phyloP scores from a whole-genome alignment of 2,797 vertebrate genomes.

The Carcharodon carcharias region DNA sequence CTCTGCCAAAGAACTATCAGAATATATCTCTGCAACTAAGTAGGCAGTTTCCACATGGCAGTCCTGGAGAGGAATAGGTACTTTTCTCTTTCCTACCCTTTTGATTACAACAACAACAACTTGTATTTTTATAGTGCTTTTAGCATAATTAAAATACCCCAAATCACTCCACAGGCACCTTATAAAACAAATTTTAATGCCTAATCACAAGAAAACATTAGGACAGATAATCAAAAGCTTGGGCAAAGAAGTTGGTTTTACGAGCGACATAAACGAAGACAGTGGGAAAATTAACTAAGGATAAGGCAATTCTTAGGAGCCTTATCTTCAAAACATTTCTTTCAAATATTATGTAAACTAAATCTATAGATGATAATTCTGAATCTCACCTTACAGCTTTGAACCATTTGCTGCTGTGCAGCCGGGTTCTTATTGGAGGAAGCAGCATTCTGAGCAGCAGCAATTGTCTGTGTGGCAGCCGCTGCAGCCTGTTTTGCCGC shows the following conservation, averaged over 20 bases:
- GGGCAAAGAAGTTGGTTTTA: neutral
- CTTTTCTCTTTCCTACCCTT: neutral
- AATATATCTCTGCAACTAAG: neutral
- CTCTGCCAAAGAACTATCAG: neutral
- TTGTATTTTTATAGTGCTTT: neutral
- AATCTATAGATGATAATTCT: neutral
- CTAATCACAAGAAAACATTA: neutral
- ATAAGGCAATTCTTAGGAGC: neutral
- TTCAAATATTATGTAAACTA: neutral
- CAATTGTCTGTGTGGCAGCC: conserved; percentile 89
- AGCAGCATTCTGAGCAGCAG: conserved; percentile 81
- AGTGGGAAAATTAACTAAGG: no score
- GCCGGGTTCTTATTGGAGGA: conserved; percentile 85
- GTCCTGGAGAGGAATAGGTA: neutral
- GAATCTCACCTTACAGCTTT: conserved; percentile 82
- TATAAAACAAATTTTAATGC: neutral
- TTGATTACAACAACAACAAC: neutral
- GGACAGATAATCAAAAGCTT: neutral
- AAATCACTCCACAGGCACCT: neutral
- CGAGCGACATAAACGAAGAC: neutral
- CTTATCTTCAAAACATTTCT: neutral
- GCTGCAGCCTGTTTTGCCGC: conserved; percentile 91
- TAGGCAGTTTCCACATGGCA: neutral
- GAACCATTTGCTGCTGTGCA: conserved; percentile 85
- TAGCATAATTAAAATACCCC: neutral